Base-by-base conservation (phyloP, 2,888 invertebrate genomes). In the Rhabditoides inermis region DNA sequence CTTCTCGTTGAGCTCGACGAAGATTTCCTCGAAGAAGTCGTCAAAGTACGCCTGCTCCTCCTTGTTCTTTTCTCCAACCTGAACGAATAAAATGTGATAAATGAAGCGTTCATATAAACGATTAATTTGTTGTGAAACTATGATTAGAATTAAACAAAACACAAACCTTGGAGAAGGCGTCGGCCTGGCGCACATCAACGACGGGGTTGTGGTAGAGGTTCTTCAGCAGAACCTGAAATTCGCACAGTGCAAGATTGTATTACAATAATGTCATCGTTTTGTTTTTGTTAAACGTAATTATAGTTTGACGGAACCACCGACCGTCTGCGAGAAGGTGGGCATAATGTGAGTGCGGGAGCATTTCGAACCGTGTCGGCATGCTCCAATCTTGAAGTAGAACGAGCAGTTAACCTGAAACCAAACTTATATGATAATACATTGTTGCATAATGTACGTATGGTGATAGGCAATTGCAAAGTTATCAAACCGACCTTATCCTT, bases 351-450 rank as follows among this genome's bases (percentile, higher is more conserved):
- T 90, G n/a, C 95, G 84, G 1, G 95, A 95, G 78, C 98, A 98
- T 42, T 95, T 84, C 76, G 95, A 94, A 15, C 98, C 98, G 80
- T 98, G 98, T 64, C 95, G 85, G 78, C 98, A 98, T 39, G 95
- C 95, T 77, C 98, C 98, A 69, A 98, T 98, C 36, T 98, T 98
- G 79, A 95, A 98, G 81, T 95, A 98, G 81, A 98, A 98, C n/a
- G 95, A 95, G 79, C 95, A 98, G 79, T 98, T 98, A 68, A 68
- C 90, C 44, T 50, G 10, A 22, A 15, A 51, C 37, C 3, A 36
- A 2, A 23, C 2, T 20, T 4, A 12, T 18, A 6, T 12, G 35
- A 41, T 20, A 40, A 10, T 20, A 20, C 7, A 6, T 50, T 50
- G 42, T 25, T 45, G 25, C 45, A 44, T 15, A 50, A 50, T 28